Evolutionary conservation across 2,113 vertebrate genomes (phyloP).

Genomic region (Arvicanthis niloticus): DNA sequence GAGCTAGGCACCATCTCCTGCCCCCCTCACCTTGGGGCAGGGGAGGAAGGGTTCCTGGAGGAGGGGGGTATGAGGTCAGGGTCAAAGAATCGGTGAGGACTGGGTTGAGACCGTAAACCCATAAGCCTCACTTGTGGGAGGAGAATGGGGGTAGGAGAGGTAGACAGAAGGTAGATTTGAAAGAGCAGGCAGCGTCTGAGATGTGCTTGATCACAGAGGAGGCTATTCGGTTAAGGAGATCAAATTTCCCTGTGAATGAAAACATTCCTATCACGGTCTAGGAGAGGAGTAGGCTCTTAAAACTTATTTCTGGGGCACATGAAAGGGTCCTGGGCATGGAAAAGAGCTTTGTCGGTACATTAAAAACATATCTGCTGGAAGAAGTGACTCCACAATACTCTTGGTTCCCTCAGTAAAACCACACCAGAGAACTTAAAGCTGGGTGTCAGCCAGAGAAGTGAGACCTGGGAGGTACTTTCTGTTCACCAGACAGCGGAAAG

Average conservation of each 20-base stretch:
- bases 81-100: background rate
- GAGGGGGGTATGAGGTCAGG: background rate
- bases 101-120: background rate
- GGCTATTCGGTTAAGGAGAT: background rate
- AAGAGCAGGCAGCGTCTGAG: background rate
- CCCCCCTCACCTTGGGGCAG: too few relatives aligned
- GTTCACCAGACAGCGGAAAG: background rate
- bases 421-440: background rate
- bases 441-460: background rate
- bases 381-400: background rate
- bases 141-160: background rate
- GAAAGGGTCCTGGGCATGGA: background rate
- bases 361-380: background rate
- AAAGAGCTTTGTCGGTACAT: background rate
- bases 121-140: background rate
- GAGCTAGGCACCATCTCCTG: background rate
- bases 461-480: background rate
- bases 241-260: background rate
- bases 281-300: background rate
- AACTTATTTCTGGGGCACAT: background rate
- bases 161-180: background rate
- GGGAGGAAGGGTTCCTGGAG: background rate
- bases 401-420: background rate
- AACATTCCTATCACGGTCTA: background rate
- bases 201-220: background rate